Evolutionary conservation across 2,797 vertebrate genomes (phyloP).

Genomic region (Bradypodion ventrale): DNA sequence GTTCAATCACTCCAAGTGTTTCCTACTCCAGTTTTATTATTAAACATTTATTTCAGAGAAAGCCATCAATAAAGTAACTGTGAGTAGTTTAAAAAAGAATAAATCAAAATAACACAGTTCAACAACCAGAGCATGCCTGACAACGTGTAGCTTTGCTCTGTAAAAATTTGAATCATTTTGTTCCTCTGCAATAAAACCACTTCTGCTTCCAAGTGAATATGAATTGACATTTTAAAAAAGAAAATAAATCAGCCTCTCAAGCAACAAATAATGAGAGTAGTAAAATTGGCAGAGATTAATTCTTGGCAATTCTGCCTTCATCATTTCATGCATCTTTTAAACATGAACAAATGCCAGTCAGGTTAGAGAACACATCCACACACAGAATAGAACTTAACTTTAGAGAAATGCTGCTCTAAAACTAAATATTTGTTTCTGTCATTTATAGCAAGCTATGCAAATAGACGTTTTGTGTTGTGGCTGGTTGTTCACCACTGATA

Average conservation of each 20-base stretch:
- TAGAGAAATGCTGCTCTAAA: background rate
- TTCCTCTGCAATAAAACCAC: background rate
- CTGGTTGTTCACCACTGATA: background rate
- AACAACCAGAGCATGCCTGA: background rate
- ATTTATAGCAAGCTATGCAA: background rate
- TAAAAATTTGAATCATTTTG: background rate
- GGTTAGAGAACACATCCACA: background rate
- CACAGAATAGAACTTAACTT: background rate
- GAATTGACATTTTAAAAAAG: background rate
- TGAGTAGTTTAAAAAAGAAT: background rate
- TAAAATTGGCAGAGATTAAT: conserved; percentile 5
- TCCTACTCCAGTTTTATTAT: conserved; percentile 8
- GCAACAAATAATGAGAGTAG: background rate
- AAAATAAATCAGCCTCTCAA: conserved; percentile 9
- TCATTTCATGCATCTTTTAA: conserved; percentile 1
- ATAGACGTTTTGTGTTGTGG: background rate
- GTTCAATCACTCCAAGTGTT: background rate
- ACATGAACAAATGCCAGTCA: background rate
- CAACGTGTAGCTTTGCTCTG: background rate
- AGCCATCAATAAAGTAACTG: background rate
- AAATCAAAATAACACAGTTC: background rate
- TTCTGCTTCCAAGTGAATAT: conserved; percentile 8
- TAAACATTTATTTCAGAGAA: conserved; percentile 9
- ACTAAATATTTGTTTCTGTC: background rate
- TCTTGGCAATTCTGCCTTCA: background rate